Base-by-base conservation (phyloP, 1,140 invertebrate genomes). In the Monochamus saltuarius region DNA sequence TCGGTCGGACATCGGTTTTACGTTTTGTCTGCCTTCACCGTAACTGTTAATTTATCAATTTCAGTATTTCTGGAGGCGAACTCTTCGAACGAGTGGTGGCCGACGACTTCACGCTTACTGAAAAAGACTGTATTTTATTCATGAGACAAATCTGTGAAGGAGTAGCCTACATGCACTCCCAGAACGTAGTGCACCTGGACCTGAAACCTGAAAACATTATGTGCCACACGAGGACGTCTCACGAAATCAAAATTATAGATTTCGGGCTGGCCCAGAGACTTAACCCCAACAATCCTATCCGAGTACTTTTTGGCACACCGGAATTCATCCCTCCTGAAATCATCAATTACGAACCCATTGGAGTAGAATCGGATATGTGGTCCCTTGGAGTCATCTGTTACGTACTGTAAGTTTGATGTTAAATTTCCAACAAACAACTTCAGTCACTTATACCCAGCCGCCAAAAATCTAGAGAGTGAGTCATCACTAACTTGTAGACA, bases 321-420 rank as follows among this genome's bases (percentile, higher is more conserved):
- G 95, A 98, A 78, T 97, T 97, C 72, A 89, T 96, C 63, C 87
- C 94, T 0, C 95, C 95, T 0, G 95, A 98, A 81, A 90, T 97
- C 39, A 89, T 97, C 45, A 94, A 89, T 77, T 96, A 93, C 74
- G 94, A 97, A 71, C 88, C 88, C 1, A 90, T 97, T 37, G 86
- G 88, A 34, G 85, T 87, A 13, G 83, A 88, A 36, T 91, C 91
- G 2, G 95, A 97, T 70, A 95, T 97, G 90, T 98, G 95, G 95
- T 89, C 88, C 59, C 81, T 97, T 9, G 94, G 95, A 16, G 93
- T 97, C 39, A 92, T 97, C 56, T 94, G 92, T 73, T 97, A 97
- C 72, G 89, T 95, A 53, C 78, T 97, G 92, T 96, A 81, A 91
- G 92, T 85, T 42, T 43, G 43, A 42, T 62, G 4, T 51, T 50